Evolutionary conservation across 2,888 invertebrate genomes (phyloP), one percentile per base, ranked within the genome.

Genomic region (Heteromurus nitidus): DNA sequence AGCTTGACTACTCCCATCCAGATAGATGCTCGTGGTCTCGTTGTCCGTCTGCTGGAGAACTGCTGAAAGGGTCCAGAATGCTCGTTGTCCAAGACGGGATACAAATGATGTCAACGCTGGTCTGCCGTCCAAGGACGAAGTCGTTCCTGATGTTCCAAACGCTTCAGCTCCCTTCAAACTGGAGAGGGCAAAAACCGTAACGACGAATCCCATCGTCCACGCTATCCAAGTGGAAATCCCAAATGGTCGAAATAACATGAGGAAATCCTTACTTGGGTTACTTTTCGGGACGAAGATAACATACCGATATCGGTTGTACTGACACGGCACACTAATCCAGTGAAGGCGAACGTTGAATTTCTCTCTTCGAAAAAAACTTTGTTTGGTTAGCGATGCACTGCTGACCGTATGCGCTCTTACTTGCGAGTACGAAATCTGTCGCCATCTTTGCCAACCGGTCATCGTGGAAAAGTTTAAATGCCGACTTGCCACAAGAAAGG

Each of bases 231-330:
- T 60, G 3, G 50, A 28, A 2, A 69, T n/a, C 28, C 22, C 70
- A 64, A 77, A 70, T 0, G 77, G 77, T 24, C 77, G 62, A 9
- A 77, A 70, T 16, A 77, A 50, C 11, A 77, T 24, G 18, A 77
- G 28, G 42, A 77, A 77, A 30, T 77, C 77, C 13, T 31, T 31
- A 20, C 50, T 69, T 5, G 76, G 68, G n/a, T 47, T 28, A 13
- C 53, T 55, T 60, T 62, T 68, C 16, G 44, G 28, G n/a, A 30
- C 47, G 44, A 18, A 69, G 0, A 77, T 13, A 13, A 31, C 60
- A 36, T 69, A 64, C n/a, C n/a, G 30, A 18, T 42, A 64, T 2
- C 31, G 20, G 20, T 77, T 47, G 22, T 69, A 77, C 3, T 9
- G 50, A 18, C 30, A 62, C 0, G 77, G 77, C 11, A 64, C 22